Evolutionary conservation across 2,113 vertebrate species (phyloP), one percentile per base, ranked within the genome.

Genomic region (Recurvirostra avosetta): DNA sequence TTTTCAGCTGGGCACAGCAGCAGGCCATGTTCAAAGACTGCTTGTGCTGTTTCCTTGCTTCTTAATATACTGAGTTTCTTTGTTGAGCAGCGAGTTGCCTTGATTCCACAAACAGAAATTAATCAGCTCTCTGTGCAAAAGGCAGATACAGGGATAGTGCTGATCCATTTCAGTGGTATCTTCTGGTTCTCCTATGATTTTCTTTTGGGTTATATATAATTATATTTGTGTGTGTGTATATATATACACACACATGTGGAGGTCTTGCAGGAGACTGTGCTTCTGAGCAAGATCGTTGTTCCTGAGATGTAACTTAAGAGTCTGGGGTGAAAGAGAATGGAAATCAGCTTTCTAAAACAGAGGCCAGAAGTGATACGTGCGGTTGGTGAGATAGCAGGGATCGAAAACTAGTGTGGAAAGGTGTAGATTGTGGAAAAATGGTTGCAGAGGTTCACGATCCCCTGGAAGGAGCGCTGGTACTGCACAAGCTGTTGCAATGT

Each of bases 241-340:
- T 59, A 6, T 32, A 1, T 50, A 22, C 25, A 21, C 19, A 68
- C 7, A 22, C 0, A 0, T 15, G 68, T 30, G 18, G 18, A 58
- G 9, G 11, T 83, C 38, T 93, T 58, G 27, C 38, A 77, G 55
- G 47, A 73, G 49, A 26, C 15, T 49, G 5, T 68, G 55, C 29
- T 56, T 90, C 41, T 88, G 58, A 80, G 58, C 16, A 67, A 72
- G 29, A 34, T 58, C 3, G 3, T 63, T 89, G 20, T 50, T 94
- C 83, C 63, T 81, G 40, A 94, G 17, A 58, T 27, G 13, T 66
- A 43, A n/a, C 52, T 86, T 83, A 21, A 70, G 83, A 89, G 32
- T 9, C 0, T 80, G 61, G 5, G 6, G 23, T 81, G 26, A 58
- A 88, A 86, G 11, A 83, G 29, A 59, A 21, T 38, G n/a, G 63